Evolutionary conservation across 2,113 vertebrate genomes (phyloP).

Genomic region (Platysternon megacephalum): DNA sequence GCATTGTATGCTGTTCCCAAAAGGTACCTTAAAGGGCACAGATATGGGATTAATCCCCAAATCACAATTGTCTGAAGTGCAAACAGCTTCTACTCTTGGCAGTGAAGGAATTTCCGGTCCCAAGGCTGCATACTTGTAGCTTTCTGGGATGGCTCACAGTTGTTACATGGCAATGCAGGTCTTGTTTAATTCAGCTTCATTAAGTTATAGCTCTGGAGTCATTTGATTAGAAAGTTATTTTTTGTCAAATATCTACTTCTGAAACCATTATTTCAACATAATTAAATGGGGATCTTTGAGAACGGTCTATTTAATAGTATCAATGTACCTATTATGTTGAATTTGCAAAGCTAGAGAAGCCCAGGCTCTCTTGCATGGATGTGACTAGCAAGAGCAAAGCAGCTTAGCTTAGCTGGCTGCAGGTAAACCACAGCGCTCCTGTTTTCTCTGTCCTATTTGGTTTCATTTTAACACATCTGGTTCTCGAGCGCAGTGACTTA

Average conservation of each 20-base stretch:
- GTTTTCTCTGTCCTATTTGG: too few species aligned
- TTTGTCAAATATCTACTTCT: background rate
- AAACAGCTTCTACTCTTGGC: fast-evolving
- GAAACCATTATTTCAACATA: background rate
- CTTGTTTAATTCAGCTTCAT: fast-evolving
- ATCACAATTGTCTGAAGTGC: background rate
- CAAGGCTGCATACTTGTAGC: background rate
- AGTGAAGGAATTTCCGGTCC: background rate
- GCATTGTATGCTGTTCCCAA: fast-evolving
- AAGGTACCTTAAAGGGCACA: background rate
- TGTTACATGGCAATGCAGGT: fast-evolving
- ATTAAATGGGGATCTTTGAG: background rate
- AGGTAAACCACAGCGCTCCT: background rate
- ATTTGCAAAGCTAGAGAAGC: background rate
- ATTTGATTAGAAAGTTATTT: background rate
- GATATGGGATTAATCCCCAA: fast-evolving
- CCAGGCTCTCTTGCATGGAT: background rate
- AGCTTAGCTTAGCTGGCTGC: background rate
- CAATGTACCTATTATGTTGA: background rate
- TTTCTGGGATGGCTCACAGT: background rate
- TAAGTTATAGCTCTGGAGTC: background rate
- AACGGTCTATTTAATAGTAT: background rate
- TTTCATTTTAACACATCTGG: background rate
- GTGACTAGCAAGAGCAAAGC: background rate
- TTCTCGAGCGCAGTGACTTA: background rate